Evolutionary conservation across 23 tunicate species (phyloP), one percentile per base, ranked within the genome.

Genomic region (Ascidia mentula): DNA sequence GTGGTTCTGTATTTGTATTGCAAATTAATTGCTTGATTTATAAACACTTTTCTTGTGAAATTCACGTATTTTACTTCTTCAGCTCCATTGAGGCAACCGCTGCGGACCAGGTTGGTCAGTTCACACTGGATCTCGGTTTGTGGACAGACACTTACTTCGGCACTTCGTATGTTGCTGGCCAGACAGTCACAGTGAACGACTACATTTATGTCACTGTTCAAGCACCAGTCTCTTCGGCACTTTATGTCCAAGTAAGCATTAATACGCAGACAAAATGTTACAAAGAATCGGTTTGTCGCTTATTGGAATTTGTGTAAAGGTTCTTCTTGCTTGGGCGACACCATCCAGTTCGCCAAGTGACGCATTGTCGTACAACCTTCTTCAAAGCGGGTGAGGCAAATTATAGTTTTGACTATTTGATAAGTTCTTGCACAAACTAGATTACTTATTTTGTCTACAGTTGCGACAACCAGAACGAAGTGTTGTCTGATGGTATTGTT

Each of bases 91-190:
- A 53, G 13, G 65, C 65, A 3, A 53, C 65, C 13, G 65, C 65
- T 9, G 28, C 65, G 4, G 65, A 53, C 7, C 65, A 53, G 65
- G 13, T 53, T 53, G 65, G 65, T 28, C 12, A 6, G 65, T 53
- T 53, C 13, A 53, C 65, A 28, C 1, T 53, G 65, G 24, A 26
- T 28, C 22, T 53, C 65, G 65, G 65, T 5, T 28, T 53, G 13
- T 53, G 65, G 65, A 53, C 65, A 5, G 65, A 53, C 65, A 53
- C 65, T 53, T 53, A 53, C 65, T 53, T 53, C 24, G 65, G 65
- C 22, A 53, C 65, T 28, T 53, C 65, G 28, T 53, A 53, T 9
- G 65, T 53, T 28, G 65, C 65, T 3, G 24, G 24, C 65, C 12
- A 53, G 13, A 3, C 22, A 28, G 24, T 53, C 65, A 53, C 65